A percentile compares a stretch with the other conserved stretches of the same genome.
phyloP scores from a whole-genome alignment of 2,113 vertebrate genomes.

The Epinephelus cyanopodus region DNA sequence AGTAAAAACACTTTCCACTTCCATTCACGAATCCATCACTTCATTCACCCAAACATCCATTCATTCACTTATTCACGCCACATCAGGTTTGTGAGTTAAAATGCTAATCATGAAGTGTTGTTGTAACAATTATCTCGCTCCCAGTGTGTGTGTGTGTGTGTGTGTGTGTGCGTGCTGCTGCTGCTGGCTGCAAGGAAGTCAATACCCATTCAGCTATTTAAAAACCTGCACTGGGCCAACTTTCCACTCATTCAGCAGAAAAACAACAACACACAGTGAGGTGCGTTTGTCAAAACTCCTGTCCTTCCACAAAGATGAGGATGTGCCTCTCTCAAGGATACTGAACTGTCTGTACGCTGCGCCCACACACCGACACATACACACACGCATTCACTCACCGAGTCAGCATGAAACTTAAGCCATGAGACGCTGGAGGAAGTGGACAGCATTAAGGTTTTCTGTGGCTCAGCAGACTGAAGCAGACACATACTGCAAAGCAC shows the following conservation, averaged over 20 bases:
- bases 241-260: slow-evolving; percentile 77
- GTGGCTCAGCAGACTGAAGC: slow-evolving; percentile 67
- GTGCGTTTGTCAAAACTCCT: slow-evolving; percentile 58
- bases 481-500: slow-evolving; percentile 41
- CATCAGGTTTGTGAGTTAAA: slow-evolving; percentile 11
- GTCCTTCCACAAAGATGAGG: slow-evolving; percentile 67
- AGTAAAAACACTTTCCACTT: not conserved
- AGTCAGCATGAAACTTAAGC: slow-evolving; percentile 82
- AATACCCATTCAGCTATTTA: slow-evolving; percentile 74
- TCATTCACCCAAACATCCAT: slow-evolving; percentile 49
- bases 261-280: slow-evolving; percentile 60
- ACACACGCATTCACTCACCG: slow-evolving; percentile 9
- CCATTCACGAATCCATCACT: slow-evolving; percentile 54
- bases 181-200: slow-evolving; percentile 47
- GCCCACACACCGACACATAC: slow-evolving; percentile 16
- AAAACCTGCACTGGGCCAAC: slow-evolving; percentile 64
- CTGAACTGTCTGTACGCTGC: slow-evolving; percentile 33
- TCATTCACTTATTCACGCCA: slow-evolving; percentile 20
- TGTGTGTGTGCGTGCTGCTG: slow-evolving; percentile 8
- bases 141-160: slow-evolving; percentile 4
- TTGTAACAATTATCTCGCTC: slow-evolving; percentile 26
- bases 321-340: slow-evolving; percentile 65
- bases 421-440: slow-evolving; percentile 73
- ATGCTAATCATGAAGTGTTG: slow-evolving; percentile 38
- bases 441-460: slow-evolving; percentile 66